Conservation (phyloP, 92 coral and sea anemone species). For the Parazoanthus darwini region DNA sequence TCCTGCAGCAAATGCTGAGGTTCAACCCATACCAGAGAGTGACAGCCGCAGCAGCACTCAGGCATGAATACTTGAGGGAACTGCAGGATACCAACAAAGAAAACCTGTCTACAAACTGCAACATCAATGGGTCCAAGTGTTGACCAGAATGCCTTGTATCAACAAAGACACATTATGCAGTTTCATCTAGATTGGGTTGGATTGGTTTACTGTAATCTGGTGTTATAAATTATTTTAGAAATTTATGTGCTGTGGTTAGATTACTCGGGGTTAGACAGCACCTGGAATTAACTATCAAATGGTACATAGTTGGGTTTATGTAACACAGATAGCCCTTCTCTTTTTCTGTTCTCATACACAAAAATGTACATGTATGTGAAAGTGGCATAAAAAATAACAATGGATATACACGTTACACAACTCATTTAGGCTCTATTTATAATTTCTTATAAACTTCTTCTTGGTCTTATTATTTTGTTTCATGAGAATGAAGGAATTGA, state of each 20-base stretch:
- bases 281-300: no score
- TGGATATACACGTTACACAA: no score
- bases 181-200: not conserved
- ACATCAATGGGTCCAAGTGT: conserved; percentile 35
- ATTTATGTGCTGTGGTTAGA: not conserved
- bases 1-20: conserved; percentile 74
- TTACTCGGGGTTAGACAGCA: not conserved
- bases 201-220: not conserved
- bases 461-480: no score
- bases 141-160: not conserved
- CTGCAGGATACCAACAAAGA: conserved; percentile 80
- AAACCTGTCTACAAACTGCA: conserved; percentile 59
- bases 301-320: no score
- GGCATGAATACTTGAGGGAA: conserved; percentile 75
- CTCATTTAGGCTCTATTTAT: no score
- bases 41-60: conserved; percentile 75
- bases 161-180: not conserved
- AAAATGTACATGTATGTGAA: no score
- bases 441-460: no score
- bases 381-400: not conserved
- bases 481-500: no score
- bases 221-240: not conserved
- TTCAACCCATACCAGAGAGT: conserved; percentile 75
- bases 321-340: not conserved
- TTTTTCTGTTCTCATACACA: not conserved